Evolutionary conservation across 2,113 vertebrate genomes (phyloP).

Genomic region (Nothoprocta pentlandii): DNA sequence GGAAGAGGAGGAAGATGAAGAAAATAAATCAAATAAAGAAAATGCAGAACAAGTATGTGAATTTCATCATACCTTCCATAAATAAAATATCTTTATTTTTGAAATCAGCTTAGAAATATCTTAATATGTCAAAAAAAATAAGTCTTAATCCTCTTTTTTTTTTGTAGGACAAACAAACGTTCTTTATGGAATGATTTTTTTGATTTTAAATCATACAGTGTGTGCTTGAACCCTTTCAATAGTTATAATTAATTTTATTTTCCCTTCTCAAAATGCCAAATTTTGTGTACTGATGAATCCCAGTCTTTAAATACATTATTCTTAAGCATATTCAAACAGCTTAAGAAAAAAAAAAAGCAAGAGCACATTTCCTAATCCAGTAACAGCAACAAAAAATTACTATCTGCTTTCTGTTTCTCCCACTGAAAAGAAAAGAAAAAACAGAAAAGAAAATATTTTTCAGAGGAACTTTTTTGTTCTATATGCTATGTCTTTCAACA

Average conservation of each 20-base stretch:
- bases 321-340: not conserved
- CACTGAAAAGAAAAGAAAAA: fast-evolving
- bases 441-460: not conserved
- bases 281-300: not conserved
- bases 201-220: not conserved
- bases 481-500: not conserved
- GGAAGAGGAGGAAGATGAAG: conserved; percentile 97
- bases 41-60: conserved; percentile 88
- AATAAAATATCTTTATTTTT: not conserved
- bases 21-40: conserved; percentile 96
- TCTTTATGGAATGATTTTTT: not conserved
- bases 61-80: not conserved
- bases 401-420: not conserved
- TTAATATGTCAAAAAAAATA: not conserved
- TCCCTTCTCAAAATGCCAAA: not conserved
- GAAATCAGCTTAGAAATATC: not conserved
- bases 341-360: not conserved
- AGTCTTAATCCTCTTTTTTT: not conserved
- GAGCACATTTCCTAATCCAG: not conserved
- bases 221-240: not conserved
- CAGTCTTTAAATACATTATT: not conserved
- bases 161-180: not conserved
- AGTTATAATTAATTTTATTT: not conserved
- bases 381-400: not conserved
- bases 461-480: not conserved